Percentiles rank a stretch among this genome's conserved stretches.
These are phyloP conservation scores for Bilobella aurantiaca DNA, from an alignment of 1,140 invertebrate genomes.

Conservation along the genomic window DNA sequence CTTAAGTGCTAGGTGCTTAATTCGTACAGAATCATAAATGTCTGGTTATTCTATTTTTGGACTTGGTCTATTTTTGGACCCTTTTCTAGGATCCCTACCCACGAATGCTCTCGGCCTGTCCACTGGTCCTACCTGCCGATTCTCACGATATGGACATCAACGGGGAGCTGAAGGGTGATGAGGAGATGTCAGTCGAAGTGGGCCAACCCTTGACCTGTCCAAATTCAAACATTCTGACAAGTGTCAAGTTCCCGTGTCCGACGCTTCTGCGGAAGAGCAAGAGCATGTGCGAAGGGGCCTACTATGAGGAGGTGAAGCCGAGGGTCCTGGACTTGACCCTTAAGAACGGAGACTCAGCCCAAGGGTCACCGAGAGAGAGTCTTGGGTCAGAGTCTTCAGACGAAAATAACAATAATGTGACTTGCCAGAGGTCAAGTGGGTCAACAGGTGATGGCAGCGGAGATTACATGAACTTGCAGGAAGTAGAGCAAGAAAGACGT, in stretches of 20 bases:
- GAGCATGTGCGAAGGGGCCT: not conserved
- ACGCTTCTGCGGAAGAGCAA: conserved; percentile 10
- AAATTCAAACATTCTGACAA: conserved; percentile 1
- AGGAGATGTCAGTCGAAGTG: not conserved
- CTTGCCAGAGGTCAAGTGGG: not conserved
- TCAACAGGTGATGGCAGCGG: not conserved
- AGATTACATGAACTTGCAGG: conserved; percentile 11
- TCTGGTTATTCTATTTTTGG: no score
- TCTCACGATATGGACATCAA: not conserved
- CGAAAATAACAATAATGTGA: conserved; percentile 3
- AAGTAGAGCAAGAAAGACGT: not conserved
- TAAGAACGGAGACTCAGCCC: not conserved
- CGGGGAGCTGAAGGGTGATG: not conserved
- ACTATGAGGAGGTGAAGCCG: not conserved
- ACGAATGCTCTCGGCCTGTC: no score
- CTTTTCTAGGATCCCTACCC: no score
- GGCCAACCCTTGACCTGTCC: not conserved
- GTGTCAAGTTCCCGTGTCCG: conserved; percentile 7
- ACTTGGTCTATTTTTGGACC: no score
- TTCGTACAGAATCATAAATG: no score
- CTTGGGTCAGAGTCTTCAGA: not conserved
- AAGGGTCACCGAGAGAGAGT: not conserved
- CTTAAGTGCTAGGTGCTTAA: no score
- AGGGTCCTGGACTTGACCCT: not conserved
- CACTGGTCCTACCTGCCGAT: no score